Evolutionary conservation across 2,888 invertebrate genomes (phyloP), one percentile per base, ranked within the genome.

Genomic region (Eupithecia subfuscata): DNA sequence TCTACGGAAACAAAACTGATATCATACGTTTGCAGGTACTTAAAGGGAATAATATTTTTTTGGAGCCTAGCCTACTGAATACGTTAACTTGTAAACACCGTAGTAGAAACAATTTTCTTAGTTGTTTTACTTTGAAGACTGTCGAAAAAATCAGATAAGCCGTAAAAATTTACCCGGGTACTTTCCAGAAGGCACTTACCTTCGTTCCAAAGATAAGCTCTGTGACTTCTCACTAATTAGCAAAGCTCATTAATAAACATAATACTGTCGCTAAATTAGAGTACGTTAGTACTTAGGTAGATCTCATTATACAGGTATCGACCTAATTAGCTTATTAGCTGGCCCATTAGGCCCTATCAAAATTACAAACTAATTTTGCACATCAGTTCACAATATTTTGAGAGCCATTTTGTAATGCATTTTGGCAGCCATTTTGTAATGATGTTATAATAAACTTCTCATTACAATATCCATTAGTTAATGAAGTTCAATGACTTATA

Each of bases 311-410:
- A 12, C 64, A 64, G 64, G 34, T 34, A 64, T 64, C 16, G 64
- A 64, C 34, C 30, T 18, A 64, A 64, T 64, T 64, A 18, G 34
- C 9, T 64, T 34, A 64, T 64, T 64, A 64, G 34, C 18, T 64
- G 64, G 64, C 34, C 67, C 22, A 68, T 73, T 73, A 69, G 60
- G 30, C 43, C 11, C 69, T 34, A 3, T 63, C 25, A 63, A 68
- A 67, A 60, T 73, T 48, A 70, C 11, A 16, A 14, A 16, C 22
- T 45, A 43, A 67, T 60, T 71, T 63, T 6, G 63, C 45, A 60
- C 60, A 60, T 18, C 14, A 22, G 30, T 5, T 34, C 30, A 60
- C 60, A 69, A 64, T 45, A 71, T 64, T 64, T 34, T 70, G 69
- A 67, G 12, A 67, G 67, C 40, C 25, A 14, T 43, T 68, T 45